Base-by-base conservation (phyloP, 2,797 vertebrate species). In the Semaprochilodus insignis region DNA sequence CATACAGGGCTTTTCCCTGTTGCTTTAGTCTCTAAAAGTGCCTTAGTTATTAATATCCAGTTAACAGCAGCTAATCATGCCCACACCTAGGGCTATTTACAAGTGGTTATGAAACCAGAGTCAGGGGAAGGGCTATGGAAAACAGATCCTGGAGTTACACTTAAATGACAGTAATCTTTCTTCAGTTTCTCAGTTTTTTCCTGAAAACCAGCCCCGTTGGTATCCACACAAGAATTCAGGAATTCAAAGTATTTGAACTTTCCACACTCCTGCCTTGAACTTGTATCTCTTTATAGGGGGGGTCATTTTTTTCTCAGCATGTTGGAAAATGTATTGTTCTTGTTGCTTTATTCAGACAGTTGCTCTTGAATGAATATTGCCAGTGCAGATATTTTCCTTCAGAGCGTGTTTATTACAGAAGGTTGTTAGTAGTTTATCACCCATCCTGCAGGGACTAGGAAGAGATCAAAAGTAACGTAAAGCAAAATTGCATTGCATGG, bases 391-490 rank as follows among this genome's bases (percentile, higher is more conserved):
- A n/a, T 54, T 75, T 80, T 80, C 5, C 27, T 72, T 14, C 67
- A 55, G 11, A 65, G 44, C 76, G 15, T 57, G 54, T 62, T 80
- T 83, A 74, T 83, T 16, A 21, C 54, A 48, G 67, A 48, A 60
- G n/a, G 23, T 10, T 44, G 40, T 44, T 44, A 44, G 40, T 44
- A 44, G 8, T 44, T 44, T 6, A 44, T 44, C 40, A 6, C 40
- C 40, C 40, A 1, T 44, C 5, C 40, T 44, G 5, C 5, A 44
- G 40, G 40, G 40, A 44, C 27, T 31, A 15, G 31, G 62, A 13
- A 31, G 14, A 31, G 23, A 15, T 63, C 2, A 36, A 66, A 31
- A 27, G 17, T 21, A 15, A 70, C 1, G 13, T 44, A 55, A 55
- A 74, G 16, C 27, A 36, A 74, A 74, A 14, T 36, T 4, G 44